phyloP scores from a whole-genome alignment of 2,888 invertebrate species.

The Caenorhabditis sp. region DNA sequence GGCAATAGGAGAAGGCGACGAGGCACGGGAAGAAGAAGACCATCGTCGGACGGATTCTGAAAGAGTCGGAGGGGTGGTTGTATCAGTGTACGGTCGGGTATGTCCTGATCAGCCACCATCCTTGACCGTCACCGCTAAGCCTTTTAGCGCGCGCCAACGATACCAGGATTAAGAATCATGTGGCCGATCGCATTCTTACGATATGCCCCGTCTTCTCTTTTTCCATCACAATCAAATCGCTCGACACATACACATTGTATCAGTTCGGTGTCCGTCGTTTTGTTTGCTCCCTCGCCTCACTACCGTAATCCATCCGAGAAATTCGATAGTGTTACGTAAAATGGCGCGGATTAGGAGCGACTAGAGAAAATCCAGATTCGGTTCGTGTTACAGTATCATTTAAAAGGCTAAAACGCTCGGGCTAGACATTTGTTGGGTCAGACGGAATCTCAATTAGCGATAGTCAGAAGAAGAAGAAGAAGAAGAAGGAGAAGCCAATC shows the following conservation, averaged over 20 bases:
- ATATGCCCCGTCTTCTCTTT: constrained; percentile 2
- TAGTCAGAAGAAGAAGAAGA: not conserved
- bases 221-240: constrained; percentile 23
- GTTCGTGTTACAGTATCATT: constrained; percentile 42
- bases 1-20: constrained; percentile 26
- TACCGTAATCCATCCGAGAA: constrained; percentile 50
- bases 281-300: constrained; percentile 26
- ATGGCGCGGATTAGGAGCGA: constrained; percentile 42
- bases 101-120: constrained; percentile 7
- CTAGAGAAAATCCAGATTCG: not conserved
- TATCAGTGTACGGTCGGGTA: not conserved
- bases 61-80: not conserved
- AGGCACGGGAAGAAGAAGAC: not conserved
- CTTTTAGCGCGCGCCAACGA: constrained; percentile 52
- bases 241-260: constrained; percentile 23
- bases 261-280: constrained; percentile 15
- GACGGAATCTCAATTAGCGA: constrained; percentile 39
- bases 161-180: constrained; percentile 52
- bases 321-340: constrained; percentile 48
- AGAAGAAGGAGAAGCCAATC: too few relatives aligned
- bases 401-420: too few relatives aligned
- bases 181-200: constrained; percentile 10
- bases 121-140: constrained; percentile 47
- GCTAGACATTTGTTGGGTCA: constrained; percentile 16
- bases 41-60: not conserved